Conservation (phyloP, 1,140 invertebrate genomes). For the Lamellibrachia luymesi region DNA sequence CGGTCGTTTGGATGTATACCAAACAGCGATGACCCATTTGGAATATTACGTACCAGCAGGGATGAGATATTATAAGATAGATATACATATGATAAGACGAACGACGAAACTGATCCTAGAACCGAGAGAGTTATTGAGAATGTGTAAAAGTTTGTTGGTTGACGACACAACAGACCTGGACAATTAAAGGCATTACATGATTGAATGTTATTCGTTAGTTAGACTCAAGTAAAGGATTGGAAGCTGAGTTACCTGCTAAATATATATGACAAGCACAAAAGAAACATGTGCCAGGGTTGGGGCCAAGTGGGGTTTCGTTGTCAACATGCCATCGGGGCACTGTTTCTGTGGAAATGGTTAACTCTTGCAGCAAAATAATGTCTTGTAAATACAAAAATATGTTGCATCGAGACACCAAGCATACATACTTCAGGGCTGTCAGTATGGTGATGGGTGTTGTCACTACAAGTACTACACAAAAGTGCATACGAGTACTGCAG, state of each 20-base stretch:
- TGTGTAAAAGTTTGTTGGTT: not conserved
- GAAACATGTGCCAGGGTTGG: not conserved
- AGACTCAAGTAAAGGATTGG: not conserved
- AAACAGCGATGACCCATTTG: not conserved
- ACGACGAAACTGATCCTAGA: not conserved
- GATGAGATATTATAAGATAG: not conserved
- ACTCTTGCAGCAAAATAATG: not conserved
- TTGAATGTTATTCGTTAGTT: too few relatives aligned
- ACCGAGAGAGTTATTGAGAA: not conserved
- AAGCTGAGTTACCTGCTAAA: not conserved
- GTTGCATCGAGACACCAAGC: too few relatives aligned
- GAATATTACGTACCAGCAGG: too few relatives aligned
- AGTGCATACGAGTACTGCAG: not conserved
- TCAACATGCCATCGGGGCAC: not conserved
- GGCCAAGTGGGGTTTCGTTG: not conserved
- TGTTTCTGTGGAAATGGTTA: not conserved
- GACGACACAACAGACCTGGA: not conserved
- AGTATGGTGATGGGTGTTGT: not conserved
- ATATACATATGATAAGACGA: not conserved
- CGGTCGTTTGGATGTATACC: not conserved
- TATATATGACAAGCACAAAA: not conserved
- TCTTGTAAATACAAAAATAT: not conserved
- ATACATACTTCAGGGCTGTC: too few relatives aligned
- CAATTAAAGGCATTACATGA: not conserved
- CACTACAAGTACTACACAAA: not conserved